These are phyloP conservation scores for Dolomedes plantarius DNA, from an alignment of 2,888 invertebrate species.

Conservation along the genomic window DNA sequence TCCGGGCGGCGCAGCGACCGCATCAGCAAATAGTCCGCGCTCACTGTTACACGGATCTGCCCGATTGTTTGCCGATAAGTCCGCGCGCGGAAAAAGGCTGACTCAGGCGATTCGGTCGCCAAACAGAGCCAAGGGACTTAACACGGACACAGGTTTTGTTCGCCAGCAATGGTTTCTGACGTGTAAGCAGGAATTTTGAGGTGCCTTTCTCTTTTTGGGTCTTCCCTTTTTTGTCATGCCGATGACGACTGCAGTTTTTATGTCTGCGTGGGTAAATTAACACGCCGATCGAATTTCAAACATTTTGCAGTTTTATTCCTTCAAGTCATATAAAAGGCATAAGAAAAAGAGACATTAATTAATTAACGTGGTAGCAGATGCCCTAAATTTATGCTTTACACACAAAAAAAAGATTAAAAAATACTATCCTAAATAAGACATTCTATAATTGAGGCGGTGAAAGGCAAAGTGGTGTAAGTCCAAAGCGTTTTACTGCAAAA, in stretches of 20 bases:
- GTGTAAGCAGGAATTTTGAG: neutral
- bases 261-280: neutral
- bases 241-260: slow-evolving; percentile 2
- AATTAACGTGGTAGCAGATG: too few relatives aligned
- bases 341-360: too few relatives aligned
- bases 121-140: slow-evolving; percentile 27
- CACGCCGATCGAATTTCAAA: too few relatives aligned
- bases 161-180: neutral
- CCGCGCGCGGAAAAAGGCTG: slow-evolving; percentile 34
- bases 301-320: too few relatives aligned
- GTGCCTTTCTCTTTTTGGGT: neutral
- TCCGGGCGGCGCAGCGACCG: slow-evolving; percentile 33
- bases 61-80: slow-evolving; percentile 65
- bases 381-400: too few relatives aligned
- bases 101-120: slow-evolving; percentile 37
- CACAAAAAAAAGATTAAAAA: too few relatives aligned
- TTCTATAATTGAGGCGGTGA: too few relatives aligned
- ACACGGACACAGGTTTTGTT: slow-evolving; percentile 13
- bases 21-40: slow-evolving; percentile 15
- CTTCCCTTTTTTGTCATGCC: neutral
- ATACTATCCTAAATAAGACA: too few relatives aligned
- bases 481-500: too few relatives aligned
- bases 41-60: neutral
- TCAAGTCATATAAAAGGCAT: too few relatives aligned
- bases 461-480: too few relatives aligned